Conservation (phyloP, 2,888 invertebrate species). For the Trichopoda pennipes region DNA sequence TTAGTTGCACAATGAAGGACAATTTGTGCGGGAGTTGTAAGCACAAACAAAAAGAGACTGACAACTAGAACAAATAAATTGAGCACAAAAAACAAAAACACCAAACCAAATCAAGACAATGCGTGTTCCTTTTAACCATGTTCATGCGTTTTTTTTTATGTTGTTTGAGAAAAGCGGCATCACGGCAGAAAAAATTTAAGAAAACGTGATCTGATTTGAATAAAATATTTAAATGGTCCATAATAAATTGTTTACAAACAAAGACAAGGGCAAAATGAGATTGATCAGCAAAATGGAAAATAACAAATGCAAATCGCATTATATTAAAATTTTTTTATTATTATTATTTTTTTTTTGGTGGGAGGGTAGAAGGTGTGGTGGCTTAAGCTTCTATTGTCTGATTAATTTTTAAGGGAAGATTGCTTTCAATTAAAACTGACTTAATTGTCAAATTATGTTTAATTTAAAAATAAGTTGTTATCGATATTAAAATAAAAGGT, state of each 20-base stretch:
- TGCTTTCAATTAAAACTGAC: neutral
- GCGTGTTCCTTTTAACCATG: constrained; percentile 8
- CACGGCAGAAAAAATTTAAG: neutral
- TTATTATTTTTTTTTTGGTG: too few species aligned
- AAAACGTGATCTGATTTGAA: constrained; percentile 65
- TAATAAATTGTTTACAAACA: constrained; percentile 63
- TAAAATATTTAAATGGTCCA: constrained; percentile 65
- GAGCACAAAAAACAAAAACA: constrained; percentile 30
- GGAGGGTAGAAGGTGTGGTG: neutral
- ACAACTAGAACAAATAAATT: constrained; percentile 45
- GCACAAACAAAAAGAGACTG: constrained; percentile 27
- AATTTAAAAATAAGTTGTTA: too few species aligned
- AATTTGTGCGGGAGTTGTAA: constrained; percentile 60
- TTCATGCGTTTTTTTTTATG: neutral
- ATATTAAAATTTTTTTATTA: constrained; percentile 1
- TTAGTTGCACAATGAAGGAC: constrained; percentile 65
- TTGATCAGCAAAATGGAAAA: constrained; percentile 23
- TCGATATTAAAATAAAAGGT: too few species aligned
- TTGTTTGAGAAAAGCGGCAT: neutral
- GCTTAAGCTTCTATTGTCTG: neutral
- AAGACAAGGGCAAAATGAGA: constrained; percentile 57
- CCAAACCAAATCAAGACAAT: constrained; percentile 6
- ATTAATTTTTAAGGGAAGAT: neutral
- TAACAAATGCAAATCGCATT: constrained; percentile 36
- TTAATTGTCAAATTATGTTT: too few species aligned